A percentile compares a stretch with the other conserved stretches of the same genome.
Evolutionary conservation across 1,140 invertebrate genomes (phyloP).

Genomic region (Cotesia vestalis): DNA sequence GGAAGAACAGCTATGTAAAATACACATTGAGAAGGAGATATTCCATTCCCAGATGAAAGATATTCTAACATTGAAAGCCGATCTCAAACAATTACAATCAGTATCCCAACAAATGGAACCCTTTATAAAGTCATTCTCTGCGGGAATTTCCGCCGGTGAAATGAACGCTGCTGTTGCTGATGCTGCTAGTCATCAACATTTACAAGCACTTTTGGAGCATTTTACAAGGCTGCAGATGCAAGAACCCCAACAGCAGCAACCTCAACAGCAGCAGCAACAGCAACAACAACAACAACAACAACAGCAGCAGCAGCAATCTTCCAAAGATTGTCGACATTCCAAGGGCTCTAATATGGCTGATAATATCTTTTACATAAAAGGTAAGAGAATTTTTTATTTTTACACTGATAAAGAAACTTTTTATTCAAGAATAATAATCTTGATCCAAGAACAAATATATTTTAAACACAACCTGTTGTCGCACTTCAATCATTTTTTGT

Average conservation of each 20-base stretch:
- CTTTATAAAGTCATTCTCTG: slow-evolving; percentile 70
- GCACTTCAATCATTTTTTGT: no score
- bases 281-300: slow-evolving; percentile 38
- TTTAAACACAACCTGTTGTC: no score
- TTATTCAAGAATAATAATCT: no score
- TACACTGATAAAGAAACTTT: not conserved
- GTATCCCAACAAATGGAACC: slow-evolving; percentile 73
- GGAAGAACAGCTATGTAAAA: slow-evolving; percentile 76
- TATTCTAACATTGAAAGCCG: slow-evolving; percentile 71
- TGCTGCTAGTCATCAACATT: slow-evolving; percentile 62
- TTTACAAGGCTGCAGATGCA: slow-evolving; percentile 66
- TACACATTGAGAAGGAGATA: slow-evolving; percentile 76
- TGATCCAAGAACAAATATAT: no score
- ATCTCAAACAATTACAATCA: slow-evolving; percentile 73
- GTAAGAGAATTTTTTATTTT: slow-evolving; percentile 41
- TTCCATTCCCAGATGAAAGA: slow-evolving; percentile 75
- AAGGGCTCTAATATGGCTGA: slow-evolving; percentile 55
- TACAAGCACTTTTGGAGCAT: slow-evolving; percentile 69
- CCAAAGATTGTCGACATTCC: slow-evolving; percentile 60
- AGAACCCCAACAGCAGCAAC: slow-evolving; percentile 50
- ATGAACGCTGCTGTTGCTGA: slow-evolving; percentile 55
- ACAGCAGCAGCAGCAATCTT: slow-evolving; percentile 40
- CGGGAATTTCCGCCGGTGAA: slow-evolving; percentile 57
- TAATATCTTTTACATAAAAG: slow-evolving; percentile 63
- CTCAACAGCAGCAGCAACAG: slow-evolving; percentile 39